Evolutionary conservation across 1,140 invertebrate genomes (phyloP).

Genomic region (Drosophila cardini): DNA sequence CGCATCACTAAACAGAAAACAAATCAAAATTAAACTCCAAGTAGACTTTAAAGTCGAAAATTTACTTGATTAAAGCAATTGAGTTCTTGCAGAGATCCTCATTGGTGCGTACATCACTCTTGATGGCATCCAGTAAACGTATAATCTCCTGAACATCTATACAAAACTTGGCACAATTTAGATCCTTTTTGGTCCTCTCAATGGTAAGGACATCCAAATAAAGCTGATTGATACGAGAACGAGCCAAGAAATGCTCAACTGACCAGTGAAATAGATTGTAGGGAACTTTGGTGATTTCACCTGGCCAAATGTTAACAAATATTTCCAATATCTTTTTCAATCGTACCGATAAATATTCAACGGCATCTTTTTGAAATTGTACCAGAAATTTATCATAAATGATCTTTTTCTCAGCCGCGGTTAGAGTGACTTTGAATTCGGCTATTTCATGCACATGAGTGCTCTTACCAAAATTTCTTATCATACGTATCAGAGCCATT

Average conservation of each 20-base stretch:
- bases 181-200: conserved; percentile 27
- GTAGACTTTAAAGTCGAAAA: background rate
- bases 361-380: conserved; percentile 40
- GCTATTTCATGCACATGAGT: too few species aligned
- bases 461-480: background rate
- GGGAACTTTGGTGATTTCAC: conserved; percentile 20
- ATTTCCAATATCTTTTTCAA: conserved; percentile 34
- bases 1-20: conserved; percentile 18
- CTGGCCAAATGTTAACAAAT: conserved; percentile 38
- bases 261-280: conserved; percentile 58
- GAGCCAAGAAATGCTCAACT: conserved; percentile 36
- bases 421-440: background rate
- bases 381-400: background rate
- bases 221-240: conserved; percentile 27
- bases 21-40: background rate
- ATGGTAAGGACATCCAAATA: conserved; percentile 53
- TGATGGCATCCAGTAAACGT: conserved; percentile 27
- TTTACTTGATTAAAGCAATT: conserved; percentile 32
- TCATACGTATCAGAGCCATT: conserved; percentile 17
- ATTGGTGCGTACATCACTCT: background rate
- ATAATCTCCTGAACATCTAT: conserved; percentile 47
- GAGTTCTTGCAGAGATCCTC: conserved; percentile 25
- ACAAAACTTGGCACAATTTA: conserved; percentile 57
- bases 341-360: conserved; percentile 44
- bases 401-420: background rate